Evolutionary conservation across 2,797 vertebrate species (phyloP).

Genomic region (Eupleurogrammus muticus): DNA sequence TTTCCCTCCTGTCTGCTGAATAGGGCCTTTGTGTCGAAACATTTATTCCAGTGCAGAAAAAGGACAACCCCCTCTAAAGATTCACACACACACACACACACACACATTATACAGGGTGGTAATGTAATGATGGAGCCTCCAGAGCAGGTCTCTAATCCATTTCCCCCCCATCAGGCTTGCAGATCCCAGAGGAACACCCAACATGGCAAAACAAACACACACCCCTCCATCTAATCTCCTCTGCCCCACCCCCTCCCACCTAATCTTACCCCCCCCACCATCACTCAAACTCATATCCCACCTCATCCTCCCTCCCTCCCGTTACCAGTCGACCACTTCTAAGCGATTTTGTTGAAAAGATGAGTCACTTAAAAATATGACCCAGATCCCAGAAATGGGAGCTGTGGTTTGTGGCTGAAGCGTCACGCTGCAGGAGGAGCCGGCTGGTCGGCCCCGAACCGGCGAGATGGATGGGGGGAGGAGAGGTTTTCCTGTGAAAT

Average conservation of each 20-base stretch:
- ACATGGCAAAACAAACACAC: constrained; percentile 73
- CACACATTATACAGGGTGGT: constrained; percentile 34
- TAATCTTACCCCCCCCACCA: not conserved
- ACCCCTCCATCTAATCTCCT: constrained; percentile 36
- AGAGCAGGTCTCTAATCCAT: constrained; percentile 68
- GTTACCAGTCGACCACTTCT: not conserved
- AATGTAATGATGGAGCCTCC: constrained; percentile 71
- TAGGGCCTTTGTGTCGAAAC: constrained; percentile 71
- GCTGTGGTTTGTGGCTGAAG: constrained; percentile 71
- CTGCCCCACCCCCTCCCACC: constrained; percentile 20
- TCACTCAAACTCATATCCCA: constrained; percentile 3
- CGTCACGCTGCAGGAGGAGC: constrained; percentile 46
- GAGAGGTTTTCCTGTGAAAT: constrained; percentile 53
- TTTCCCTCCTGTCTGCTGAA: constrained; percentile 63
- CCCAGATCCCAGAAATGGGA: constrained; percentile 66
- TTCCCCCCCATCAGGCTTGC: constrained; percentile 41
- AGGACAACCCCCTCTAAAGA: constrained; percentile 33
- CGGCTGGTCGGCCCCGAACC: constrained; percentile 4
- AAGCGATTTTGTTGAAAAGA: constrained; percentile 54
- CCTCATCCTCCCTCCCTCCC: not conserved
- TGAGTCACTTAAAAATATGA: constrained; percentile 76
- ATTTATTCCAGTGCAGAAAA: constrained; percentile 61
- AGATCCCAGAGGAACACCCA: constrained; percentile 70
- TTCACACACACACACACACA: constrained; percentile 28
- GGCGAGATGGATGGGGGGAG: constrained; percentile 1